phyloP scores from a whole-genome alignment of 2,888 invertebrate species.

The Hermaeophaga mercurialis region DNA sequence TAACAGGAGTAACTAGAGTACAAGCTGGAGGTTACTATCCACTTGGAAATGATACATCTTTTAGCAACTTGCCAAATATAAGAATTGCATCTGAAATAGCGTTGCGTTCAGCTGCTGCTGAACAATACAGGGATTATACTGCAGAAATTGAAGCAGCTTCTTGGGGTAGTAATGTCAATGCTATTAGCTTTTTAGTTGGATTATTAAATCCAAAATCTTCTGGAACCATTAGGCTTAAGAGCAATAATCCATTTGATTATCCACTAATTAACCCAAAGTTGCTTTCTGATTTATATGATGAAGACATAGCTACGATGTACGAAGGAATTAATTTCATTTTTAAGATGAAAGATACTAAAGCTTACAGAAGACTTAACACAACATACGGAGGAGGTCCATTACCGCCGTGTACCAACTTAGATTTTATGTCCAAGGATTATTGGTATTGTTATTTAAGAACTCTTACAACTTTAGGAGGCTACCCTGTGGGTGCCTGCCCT shows the following conservation, averaged over 20 bases:
- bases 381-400: slow-evolving; percentile 37
- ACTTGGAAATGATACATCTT: neutral
- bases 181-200: slow-evolving; percentile 28
- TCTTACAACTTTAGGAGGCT: neutral
- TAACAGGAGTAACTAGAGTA: neutral
- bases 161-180: slow-evolving; percentile 49
- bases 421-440: slow-evolving; percentile 66
- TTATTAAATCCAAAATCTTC: slow-evolving; percentile 49
- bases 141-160: slow-evolving; percentile 51
- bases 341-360: slow-evolving; percentile 57
- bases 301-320: slow-evolving; percentile 60
- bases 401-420: slow-evolving; percentile 55
- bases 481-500: slow-evolving; percentile 13
- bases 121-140: slow-evolving; percentile 36
- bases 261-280: slow-evolving; percentile 73
- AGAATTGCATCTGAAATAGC: slow-evolving; percentile 4
- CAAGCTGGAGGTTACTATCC: slow-evolving; percentile 20
- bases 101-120: neutral
- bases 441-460: slow-evolving; percentile 66
- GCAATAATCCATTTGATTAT: slow-evolving; percentile 34
- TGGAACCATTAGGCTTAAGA: slow-evolving; percentile 64
- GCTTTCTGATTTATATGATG: slow-evolving; percentile 57
- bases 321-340: slow-evolving; percentile 58
- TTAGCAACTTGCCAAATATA: slow-evolving; percentile 6
- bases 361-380: slow-evolving; percentile 61